A percentile compares a stretch with the other conserved stretches of the same genome.
These are phyloP conservation scores for Bruchidius siliquastri DNA, from an alignment of 2,888 invertebrate species.

Conservation along the genomic window DNA sequence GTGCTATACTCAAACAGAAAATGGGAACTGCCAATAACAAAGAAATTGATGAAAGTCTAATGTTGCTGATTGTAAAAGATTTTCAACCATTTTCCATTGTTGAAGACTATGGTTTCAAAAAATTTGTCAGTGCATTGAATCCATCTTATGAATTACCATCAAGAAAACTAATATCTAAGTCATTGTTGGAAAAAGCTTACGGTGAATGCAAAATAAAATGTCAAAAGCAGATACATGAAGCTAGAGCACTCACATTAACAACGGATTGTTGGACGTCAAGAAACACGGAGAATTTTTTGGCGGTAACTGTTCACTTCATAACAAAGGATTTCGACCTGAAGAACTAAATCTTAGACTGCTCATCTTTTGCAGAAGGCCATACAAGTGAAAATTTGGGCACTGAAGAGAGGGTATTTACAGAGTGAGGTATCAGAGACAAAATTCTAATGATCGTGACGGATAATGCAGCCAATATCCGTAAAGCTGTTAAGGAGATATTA, in stretches of 20 bases:
- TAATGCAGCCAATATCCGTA: slow-evolving; percentile 31
- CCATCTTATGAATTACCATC: neutral
- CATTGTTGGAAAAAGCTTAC: neutral
- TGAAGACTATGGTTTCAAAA: neutral
- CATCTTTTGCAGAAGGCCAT: slow-evolving; percentile 20
- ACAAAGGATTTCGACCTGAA: slow-evolving; percentile 26
- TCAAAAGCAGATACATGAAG: neutral
- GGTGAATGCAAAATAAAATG: neutral
- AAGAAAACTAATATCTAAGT: neutral
- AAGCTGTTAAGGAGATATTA: slow-evolving; percentile 20
- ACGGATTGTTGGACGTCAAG: slow-evolving; percentile 35
- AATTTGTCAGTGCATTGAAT: neutral
- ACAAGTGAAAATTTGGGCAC: slow-evolving; percentile 28
- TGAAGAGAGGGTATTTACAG: slow-evolving; percentile 19
- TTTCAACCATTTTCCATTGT: neutral
- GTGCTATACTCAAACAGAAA: too few relatives aligned
- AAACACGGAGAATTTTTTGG: slow-evolving; percentile 30
- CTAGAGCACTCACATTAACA: slow-evolving; percentile 17
- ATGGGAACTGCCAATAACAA: too few relatives aligned
- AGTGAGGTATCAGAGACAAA: slow-evolving; percentile 29
- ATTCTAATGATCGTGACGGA: slow-evolving; percentile 29
- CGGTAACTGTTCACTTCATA: slow-evolving; percentile 30
- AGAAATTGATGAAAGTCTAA: neutral
- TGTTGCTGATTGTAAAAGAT: neutral
- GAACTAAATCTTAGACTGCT: slow-evolving; percentile 23